Evolutionary conservation across 2,888 invertebrate genomes (phyloP), one percentile per base, ranked within the genome.

Genomic region (Isotomurus palustris): DNA sequence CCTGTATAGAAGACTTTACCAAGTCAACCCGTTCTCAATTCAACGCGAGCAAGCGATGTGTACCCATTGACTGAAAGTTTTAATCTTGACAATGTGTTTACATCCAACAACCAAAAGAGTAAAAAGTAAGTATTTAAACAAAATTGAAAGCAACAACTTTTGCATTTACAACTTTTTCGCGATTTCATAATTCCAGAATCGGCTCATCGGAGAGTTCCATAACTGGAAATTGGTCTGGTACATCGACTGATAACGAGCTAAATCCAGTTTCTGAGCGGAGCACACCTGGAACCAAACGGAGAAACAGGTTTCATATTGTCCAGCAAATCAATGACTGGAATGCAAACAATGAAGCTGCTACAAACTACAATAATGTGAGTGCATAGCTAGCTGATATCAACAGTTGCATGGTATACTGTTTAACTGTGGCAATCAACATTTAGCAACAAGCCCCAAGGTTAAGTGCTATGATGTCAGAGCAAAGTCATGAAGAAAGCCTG

Each of bases 41-140:
- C 84, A 74, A 84, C 84, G 68, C 81, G 88, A 72, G 85, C 86
- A 66, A 87, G 87, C 77, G 84, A 87, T 67, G 86, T 84, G 72
- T 84, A 88, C 76, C 87, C 87, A 0, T 52, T 61, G 6, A 58
- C 64, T 2, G 50, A 57, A 38, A 50, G 24, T 27, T 50, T 40
- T 19, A 50, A 50, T 24, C 29, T 43, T 5, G 25, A 38, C 25
- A 19, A 14, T 14, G 12, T 52, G 8, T 52, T 52, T 28, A 19
- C 36, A n/a, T 3, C 22, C 41, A 27, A 44, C n/a, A 43, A 40
- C 41, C 32, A 14, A 32, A 14, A 32, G 8, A 8, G 14, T 10
- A 8, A 32, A 14, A 32, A 14, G 32, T 32, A 32, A 32, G 32
- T 8, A 32, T 32, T 32, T 32, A 10, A 32, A 14, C 14, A 32